Conservation (phyloP, 2,888 invertebrate species). For the Apotomis capreana region DNA sequence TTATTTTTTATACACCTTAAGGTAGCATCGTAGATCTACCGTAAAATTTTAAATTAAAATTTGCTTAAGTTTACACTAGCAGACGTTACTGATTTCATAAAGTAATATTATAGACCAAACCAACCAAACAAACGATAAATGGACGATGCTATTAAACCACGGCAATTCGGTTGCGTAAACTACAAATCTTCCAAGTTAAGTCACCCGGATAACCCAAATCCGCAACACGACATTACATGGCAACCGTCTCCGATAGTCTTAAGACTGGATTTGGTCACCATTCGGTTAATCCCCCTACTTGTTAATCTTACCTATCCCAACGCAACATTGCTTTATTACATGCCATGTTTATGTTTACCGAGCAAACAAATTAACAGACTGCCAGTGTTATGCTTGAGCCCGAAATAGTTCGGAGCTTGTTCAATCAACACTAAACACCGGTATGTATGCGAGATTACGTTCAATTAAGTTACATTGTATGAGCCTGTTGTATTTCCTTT, state of each 20-base stretch:
- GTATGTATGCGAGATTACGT: slow-evolving; percentile 16
- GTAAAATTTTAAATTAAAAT: too few species aligned
- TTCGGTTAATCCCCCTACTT: slow-evolving; percentile 17
- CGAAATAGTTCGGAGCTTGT: slow-evolving; percentile 38
- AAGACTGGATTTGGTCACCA: slow-evolving; percentile 29
- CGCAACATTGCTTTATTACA: slow-evolving; percentile 28
- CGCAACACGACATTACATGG: neutral
- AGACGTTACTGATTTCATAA: too few species aligned
- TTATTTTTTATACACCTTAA: too few species aligned
- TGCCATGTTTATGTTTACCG: slow-evolving; percentile 34
- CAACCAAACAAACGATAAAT: too few species aligned
- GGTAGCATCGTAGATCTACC: too few species aligned
- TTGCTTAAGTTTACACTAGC: too few species aligned
- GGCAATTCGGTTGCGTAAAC: neutral
- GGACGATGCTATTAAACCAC: too few species aligned
- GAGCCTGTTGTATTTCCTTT: neutral
- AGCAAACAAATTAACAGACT: slow-evolving; percentile 37
- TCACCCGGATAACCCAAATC: neutral
- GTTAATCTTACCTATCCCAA: slow-evolving; percentile 25
- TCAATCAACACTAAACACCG: slow-evolving; percentile 28
- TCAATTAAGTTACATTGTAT: slow-evolving; percentile 16
- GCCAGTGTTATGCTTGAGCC: slow-evolving; percentile 34
- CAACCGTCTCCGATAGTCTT: slow-evolving; percentile 4
- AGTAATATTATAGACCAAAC: too few species aligned
- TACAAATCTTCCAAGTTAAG: slow-evolving; percentile 3